phyloP scores from a whole-genome alignment of 2,113 vertebrate genomes.

The Glaucidium brasilianum region DNA sequence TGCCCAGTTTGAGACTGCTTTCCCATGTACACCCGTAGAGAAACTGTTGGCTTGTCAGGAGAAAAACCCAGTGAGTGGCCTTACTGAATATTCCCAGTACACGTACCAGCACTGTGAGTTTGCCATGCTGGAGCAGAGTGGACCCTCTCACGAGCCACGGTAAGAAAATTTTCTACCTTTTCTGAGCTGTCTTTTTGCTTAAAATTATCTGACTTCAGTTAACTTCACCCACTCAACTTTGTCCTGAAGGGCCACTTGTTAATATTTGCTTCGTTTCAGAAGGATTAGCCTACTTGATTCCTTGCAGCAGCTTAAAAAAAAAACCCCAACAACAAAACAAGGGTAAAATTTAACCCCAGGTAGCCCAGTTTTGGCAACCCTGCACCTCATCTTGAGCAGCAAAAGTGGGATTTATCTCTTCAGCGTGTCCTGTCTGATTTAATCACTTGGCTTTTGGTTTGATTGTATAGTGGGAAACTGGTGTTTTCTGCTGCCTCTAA shows the following conservation, averaged over 20 bases:
- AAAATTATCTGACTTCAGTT: not conserved
- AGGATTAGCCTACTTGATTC: not conserved
- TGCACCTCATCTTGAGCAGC: not conserved
- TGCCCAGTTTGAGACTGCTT: not conserved
- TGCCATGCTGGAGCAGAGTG: conserved; percentile 86
- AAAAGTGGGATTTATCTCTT: not conserved
- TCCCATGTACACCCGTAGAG: conserved; percentile 70
- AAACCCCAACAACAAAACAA: not conserved
- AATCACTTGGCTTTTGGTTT: not conserved
- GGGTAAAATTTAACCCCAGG: not conserved
- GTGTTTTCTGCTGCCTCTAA: not conserved
- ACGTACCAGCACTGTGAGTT: conserved; percentile 89
- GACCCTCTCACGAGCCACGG: conserved; percentile 94
- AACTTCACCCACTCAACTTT: not conserved
- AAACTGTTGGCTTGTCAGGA: conserved; percentile 87
- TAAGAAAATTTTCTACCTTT: conserved; percentile 43
- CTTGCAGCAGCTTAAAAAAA: not conserved
- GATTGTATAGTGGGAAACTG: not conserved
- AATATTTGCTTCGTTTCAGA: not conserved
- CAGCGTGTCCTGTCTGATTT: not conserved
- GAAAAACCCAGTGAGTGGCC: conserved; percentile 94
- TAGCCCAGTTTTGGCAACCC: not conserved
- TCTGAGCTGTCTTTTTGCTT: not conserved
- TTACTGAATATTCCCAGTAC: conserved; percentile 94
- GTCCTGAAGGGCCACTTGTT: not conserved